Evolutionary conservation across 2,797 vertebrate genomes (phyloP).

Genomic region (Platyrinchus mystaceus): DNA sequence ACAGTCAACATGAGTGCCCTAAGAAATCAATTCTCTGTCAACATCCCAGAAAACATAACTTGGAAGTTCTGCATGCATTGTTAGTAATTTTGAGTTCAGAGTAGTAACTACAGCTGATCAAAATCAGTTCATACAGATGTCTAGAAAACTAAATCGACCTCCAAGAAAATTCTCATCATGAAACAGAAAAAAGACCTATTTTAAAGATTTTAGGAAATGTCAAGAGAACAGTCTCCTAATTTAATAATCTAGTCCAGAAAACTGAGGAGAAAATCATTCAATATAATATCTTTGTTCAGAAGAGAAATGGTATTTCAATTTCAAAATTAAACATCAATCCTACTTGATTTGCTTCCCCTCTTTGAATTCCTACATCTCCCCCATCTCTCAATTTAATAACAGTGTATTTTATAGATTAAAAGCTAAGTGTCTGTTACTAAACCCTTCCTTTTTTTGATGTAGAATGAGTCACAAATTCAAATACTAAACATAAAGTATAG

Average conservation of each 20-base stretch:
- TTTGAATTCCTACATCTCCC: not conserved
- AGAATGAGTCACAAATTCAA: not conserved
- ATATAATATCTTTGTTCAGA: not conserved
- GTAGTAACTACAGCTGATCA: not conserved
- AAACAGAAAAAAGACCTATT: not conserved
- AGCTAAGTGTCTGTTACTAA: not conserved
- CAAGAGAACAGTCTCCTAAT: not conserved
- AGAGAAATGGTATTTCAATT: not conserved
- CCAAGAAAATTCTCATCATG: not conserved
- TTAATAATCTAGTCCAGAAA: not conserved
- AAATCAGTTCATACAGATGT: not conserved
- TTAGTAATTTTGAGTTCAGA: not conserved
- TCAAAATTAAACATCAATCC: not conserved
- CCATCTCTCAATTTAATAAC: not conserved
- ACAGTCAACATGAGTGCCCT: not conserved
- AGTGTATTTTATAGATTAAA: not conserved
- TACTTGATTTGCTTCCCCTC: not conserved
- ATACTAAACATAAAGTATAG: not conserved
- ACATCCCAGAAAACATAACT: not conserved
- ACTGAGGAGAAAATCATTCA: not conserved
- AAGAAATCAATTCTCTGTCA: not conserved
- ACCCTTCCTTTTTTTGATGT: not conserved
- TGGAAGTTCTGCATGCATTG: not conserved
- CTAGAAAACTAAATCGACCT: not conserved
- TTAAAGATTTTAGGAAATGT: not conserved